Conservation (phyloP, 2,888 invertebrate species). For the Pteria penguin region DNA sequence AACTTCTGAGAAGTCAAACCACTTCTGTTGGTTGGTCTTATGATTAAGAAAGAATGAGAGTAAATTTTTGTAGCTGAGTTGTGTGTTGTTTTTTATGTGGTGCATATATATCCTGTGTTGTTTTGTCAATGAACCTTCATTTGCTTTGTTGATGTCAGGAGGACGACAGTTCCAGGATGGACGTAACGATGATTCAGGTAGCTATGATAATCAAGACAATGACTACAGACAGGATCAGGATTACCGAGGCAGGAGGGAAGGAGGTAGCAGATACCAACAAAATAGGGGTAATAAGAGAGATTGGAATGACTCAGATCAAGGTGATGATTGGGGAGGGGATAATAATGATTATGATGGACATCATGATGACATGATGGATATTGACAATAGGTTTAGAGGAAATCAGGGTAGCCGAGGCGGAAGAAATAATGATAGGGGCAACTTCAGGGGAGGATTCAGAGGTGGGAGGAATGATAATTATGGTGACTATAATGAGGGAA, state of each 20-base stretch:
- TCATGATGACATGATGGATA: slow-evolving; percentile 8
- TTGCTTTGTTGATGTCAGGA: too few species aligned
- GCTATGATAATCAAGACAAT: slow-evolving; percentile 15
- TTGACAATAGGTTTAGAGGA: slow-evolving; percentile 13
- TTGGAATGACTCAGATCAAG: not conserved
- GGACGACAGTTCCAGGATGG: slow-evolving; percentile 1
- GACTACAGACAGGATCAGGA: slow-evolving; percentile 39
- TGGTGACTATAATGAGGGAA: slow-evolving; percentile 11
- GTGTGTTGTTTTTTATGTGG: too few species aligned
- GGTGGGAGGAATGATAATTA: slow-evolving; percentile 28
- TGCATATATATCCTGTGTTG: too few species aligned
- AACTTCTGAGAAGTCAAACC: too few species aligned
- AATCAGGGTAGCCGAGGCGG: not conserved
- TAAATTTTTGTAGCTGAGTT: too few species aligned
- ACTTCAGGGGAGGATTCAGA: slow-evolving; percentile 22
- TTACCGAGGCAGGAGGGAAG: not conserved
- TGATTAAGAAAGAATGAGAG: too few species aligned
- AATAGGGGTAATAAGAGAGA: slow-evolving; percentile 1
- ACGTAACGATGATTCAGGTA: not conserved
- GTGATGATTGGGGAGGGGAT: slow-evolving; percentile 17
- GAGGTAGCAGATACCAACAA: not conserved
- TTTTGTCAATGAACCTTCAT: too few species aligned
- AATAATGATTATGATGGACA: slow-evolving; percentile 1
- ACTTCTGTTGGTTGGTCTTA: too few species aligned
- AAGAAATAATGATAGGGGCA: not conserved